phyloP scores from a whole-genome alignment of 2,797 vertebrate species.

The Enteromius fasciolatus region DNA sequence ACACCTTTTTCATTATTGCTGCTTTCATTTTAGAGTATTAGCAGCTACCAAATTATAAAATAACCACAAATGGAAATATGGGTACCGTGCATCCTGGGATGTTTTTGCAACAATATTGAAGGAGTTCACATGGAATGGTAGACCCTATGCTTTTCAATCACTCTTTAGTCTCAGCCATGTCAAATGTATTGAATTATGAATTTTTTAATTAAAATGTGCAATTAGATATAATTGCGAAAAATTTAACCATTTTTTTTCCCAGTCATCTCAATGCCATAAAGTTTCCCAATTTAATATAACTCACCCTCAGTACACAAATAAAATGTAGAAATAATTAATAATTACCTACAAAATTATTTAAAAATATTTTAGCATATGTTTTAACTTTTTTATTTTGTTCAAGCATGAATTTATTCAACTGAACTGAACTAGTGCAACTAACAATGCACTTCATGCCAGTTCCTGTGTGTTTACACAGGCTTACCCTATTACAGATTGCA shows the following conservation, averaged over 20 bases:
- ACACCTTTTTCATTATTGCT: background rate
- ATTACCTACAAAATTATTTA: background rate
- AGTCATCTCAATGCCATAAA: background rate
- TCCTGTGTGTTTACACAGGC: conserved; percentile 37
- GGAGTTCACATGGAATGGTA: background rate
- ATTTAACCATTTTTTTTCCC: background rate
- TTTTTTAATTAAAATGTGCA: background rate
- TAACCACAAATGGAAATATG: background rate
- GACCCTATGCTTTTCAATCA: background rate
- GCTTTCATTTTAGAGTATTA: background rate
- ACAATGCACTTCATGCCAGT: conserved; percentile 35
- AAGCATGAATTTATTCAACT: background rate
- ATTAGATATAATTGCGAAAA: background rate
- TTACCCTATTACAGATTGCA: conserved; percentile 36
- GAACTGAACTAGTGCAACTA: background rate
- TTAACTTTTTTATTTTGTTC: background rate
- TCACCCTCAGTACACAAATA: background rate
- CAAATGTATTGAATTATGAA: background rate
- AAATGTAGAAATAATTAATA: background rate
- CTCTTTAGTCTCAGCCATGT: background rate
- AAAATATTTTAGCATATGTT: background rate
- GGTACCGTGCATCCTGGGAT: background rate
- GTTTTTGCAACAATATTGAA: background rate
- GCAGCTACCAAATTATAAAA: background rate
- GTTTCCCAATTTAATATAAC: background rate